These are phyloP conservation scores for Arge pagana DNA, from an alignment of 2,888 invertebrate genomes.

Conservation along the genomic window DNA sequence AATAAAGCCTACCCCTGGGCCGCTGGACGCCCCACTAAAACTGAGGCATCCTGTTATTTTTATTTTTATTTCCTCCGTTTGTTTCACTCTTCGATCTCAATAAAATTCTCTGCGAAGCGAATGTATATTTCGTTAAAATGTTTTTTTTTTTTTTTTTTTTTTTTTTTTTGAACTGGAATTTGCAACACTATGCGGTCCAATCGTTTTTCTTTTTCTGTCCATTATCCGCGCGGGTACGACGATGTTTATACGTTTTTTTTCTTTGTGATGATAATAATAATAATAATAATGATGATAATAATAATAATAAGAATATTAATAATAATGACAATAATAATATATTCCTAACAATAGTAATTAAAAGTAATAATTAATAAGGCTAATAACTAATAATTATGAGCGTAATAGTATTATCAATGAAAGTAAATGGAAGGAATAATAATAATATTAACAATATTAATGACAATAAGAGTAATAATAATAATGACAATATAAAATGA, in stretches of 20 bases:
- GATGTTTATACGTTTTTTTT: slow-evolving; percentile 8
- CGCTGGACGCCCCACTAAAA: slow-evolving; percentile 46
- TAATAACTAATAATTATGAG: slow-evolving; percentile 41
- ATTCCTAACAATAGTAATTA: slow-evolving; percentile 36
- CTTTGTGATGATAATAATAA: slow-evolving; percentile 18
- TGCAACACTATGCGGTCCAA: slow-evolving; percentile 43
- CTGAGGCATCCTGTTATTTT: slow-evolving; percentile 37
- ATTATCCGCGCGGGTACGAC: slow-evolving; percentile 19
- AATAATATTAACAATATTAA: no score
- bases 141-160: slow-evolving; percentile 23
- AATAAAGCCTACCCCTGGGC: slow-evolving; percentile 46
- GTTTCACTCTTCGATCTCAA: slow-evolving; percentile 18
- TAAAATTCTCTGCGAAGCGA: slow-evolving; percentile 30
- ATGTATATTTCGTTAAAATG: slow-evolving; percentile 27
- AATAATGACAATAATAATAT: slow-evolving; percentile 24
- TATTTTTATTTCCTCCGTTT: neutral
- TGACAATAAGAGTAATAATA: slow-evolving; percentile 14
- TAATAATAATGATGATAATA: slow-evolving; percentile 29
- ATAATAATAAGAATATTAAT: slow-evolving; percentile 41
- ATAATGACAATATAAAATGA: slow-evolving; percentile 11
- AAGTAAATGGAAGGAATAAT: no score
- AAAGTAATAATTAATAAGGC: no score
- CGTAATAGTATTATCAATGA: slow-evolving; percentile 47
- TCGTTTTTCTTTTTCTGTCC: slow-evolving; percentile 18
- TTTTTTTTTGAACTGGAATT: slow-evolving; percentile 47